Evolutionary conservation across 2,888 invertebrate genomes (phyloP), one percentile per base, ranked within the genome.

Genomic region (Baronia brevicornis): DNA sequence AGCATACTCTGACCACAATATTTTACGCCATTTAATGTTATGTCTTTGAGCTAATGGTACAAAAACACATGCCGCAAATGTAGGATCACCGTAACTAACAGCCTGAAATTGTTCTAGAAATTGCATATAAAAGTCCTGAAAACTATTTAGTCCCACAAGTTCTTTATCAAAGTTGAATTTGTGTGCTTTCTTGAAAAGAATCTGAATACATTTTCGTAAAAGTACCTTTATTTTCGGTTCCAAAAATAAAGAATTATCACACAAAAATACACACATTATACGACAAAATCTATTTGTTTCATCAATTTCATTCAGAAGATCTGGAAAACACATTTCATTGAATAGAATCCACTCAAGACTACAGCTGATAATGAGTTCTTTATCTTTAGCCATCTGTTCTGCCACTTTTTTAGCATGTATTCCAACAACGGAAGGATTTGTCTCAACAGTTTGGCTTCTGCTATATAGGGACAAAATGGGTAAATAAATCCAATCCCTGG

Each of bases 1-100:
- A 3, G 90, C 90, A 60, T 95, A 92, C 71, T 97, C 96, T 0
- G 93, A 94, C 96, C 96, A 96, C 18, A 96, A 68, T n/a, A 92
- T 84, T 62, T 92, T 92, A 23, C 95, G 87, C 85, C 91, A 93
- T 63, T 92, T 90, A 1, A 88, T 80, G 55, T 91, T 87, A 51
- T 95, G 93, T 42, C 85, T 87, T 60, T 95, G 95, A 7, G 92
- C 91, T 38, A 96, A 63, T 0, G 97, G 96, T n/a, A 95, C 85
- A 28, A 97, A 65, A 14, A 97, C 77, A 48, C 91, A 90, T 28
- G 92, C 89, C 3, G 92, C 91, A 70, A 97, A 97, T 4, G 91
- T 79, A 19, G 88, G 82, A 68, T 96, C 92, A 0, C 96, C 95
- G 66, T 96, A 97, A 33, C 97, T 97, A 12, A 93, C 93, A 1